Evolutionary conservation across 2,888 invertebrate species (phyloP), one percentile per base, ranked within the genome.

Genomic region (Pyralis farinalis): DNA sequence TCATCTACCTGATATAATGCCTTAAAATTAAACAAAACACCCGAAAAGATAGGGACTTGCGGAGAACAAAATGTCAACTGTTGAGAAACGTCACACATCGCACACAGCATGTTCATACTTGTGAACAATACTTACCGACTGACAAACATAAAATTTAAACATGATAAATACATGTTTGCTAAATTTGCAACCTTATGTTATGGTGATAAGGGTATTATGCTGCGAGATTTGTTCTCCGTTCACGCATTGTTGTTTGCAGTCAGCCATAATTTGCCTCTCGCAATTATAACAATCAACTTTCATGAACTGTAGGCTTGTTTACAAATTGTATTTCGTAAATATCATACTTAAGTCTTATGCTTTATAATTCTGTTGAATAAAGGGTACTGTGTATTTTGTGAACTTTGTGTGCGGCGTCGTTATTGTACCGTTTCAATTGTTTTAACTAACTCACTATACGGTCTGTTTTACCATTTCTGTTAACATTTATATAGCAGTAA

Each of bases 261-360:
- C 42, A 55, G 51, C 55, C 50, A 58, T 62, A 60, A 66, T 66
- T 61, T 62, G 51, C 61, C 51, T 34, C 51, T 55, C 61, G 52
- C 63, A 65, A 63, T 70, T 71, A 66, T 60, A 68, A 62, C 65
- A 62, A 68, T 61, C 63, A 67, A 59, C 58, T 64, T 62, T 63
- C 59, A 55, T 58, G 59, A 59, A 63, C 58, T 63, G 63, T 47
- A 51, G 57, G 58, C 61, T 63, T 64, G 64, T 67, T 69, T 59
- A 60, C 55, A 49, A 58, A 63, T 62, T 62, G 49, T 63, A 48
- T 55, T 60, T 46, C 47, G 53, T 50, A 52, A 53, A 58, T 58
- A 54, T 61, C 52, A 57, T 56, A 55, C 58, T 58, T 53, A 55
- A 53, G 55, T 53, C 47, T 41, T 49, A 41, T 44, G 52, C 53